Percentiles rank a stretch among this genome's conserved stretches.
Conservation (phyloP, 1,140 invertebrate genomes). For the Pentalonia nigronervosa region DNA sequence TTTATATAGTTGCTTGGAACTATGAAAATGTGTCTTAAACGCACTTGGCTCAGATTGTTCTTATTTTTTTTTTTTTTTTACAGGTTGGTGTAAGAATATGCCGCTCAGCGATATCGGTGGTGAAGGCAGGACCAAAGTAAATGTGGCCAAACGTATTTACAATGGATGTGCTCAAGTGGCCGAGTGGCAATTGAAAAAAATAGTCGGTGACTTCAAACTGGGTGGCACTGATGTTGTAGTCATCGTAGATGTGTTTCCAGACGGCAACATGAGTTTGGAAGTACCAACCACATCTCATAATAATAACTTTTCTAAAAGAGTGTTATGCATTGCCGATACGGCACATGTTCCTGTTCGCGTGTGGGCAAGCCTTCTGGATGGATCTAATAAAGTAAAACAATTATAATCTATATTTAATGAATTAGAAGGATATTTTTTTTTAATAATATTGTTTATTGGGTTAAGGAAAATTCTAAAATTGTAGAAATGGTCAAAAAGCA, state of each 20-base stretch:
- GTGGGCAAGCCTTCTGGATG: constrained; percentile 61
- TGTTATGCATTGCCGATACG: constrained; percentile 63
- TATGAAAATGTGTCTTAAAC: not conserved
- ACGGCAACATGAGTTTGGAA: constrained; percentile 62
- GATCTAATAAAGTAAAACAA: constrained; percentile 49
- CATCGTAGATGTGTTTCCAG: constrained; percentile 63
- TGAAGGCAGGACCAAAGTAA: constrained; percentile 57
- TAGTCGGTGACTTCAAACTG: constrained; percentile 61
- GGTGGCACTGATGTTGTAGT: constrained; percentile 61
- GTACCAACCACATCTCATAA: constrained; percentile 61
- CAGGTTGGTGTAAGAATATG: constrained; percentile 58
- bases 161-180: constrained; percentile 61
- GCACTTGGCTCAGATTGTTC: not conserved
- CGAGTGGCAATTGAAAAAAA: constrained; percentile 62
- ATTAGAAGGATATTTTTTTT: not conserved
- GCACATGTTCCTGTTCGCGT: constrained; percentile 62
- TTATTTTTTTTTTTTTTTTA: constrained; percentile 38
- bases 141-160: constrained; percentile 62
- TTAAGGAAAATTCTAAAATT: constrained; percentile 61
- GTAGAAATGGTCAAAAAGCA: constrained; percentile 61
- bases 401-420: not conserved
- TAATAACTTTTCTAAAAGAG: constrained; percentile 62
- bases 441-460: not conserved
- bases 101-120: constrained; percentile 50
- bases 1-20: not conserved